A percentile compares a stretch with the other conserved stretches of the same genome.
Evolutionary conservation across 2,888 invertebrate genomes (phyloP).

Genomic region (Ferdinandea cuprea): DNA sequence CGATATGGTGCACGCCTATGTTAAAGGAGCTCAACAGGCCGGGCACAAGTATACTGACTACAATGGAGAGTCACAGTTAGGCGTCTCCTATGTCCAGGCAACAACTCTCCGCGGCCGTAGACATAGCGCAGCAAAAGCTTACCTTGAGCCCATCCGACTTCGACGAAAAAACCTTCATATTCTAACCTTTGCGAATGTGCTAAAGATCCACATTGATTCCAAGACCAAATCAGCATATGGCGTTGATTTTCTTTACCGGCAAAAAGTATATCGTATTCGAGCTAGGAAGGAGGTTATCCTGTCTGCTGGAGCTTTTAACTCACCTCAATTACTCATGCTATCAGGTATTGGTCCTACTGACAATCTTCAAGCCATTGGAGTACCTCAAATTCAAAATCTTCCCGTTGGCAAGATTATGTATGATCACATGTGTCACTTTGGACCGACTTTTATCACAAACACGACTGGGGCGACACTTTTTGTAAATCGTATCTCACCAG

Average conservation of each 20-base stretch:
- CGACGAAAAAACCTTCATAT: constrained; percentile 87
- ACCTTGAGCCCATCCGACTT: constrained; percentile 84
- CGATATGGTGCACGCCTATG: constrained; percentile 84
- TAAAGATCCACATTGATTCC: constrained; percentile 87
- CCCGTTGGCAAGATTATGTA: constrained; percentile 88
- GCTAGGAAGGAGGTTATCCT: constrained; percentile 92
- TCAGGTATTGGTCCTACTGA: constrained; percentile 88
- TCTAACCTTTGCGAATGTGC: constrained; percentile 86
- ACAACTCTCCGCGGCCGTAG: constrained; percentile 86
- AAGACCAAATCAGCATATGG: constrained; percentile 87
- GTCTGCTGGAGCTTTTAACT: constrained; percentile 93
- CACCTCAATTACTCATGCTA: constrained; percentile 95
- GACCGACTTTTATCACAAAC: constrained; percentile 81
- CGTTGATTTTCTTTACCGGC: constrained; percentile 86
- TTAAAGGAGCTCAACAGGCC: constrained; percentile 86
- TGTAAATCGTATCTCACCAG: constrained; percentile 65
- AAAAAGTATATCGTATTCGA: constrained; percentile 83
- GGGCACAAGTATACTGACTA: constrained; percentile 89
- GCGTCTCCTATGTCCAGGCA: constrained; percentile 87
- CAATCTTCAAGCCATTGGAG: constrained; percentile 84
- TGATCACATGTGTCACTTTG: constrained; percentile 84
- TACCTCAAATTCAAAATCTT: constrained; percentile 86
- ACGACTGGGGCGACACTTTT: constrained; percentile 78
- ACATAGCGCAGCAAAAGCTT: constrained; percentile 87
- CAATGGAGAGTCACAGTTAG: constrained; percentile 86